Percentiles rank a stretch among this genome's conserved stretches.
These are phyloP conservation scores for Drosophila robusta DNA, from an alignment of 2,888 invertebrate species.

Conservation along the genomic window DNA sequence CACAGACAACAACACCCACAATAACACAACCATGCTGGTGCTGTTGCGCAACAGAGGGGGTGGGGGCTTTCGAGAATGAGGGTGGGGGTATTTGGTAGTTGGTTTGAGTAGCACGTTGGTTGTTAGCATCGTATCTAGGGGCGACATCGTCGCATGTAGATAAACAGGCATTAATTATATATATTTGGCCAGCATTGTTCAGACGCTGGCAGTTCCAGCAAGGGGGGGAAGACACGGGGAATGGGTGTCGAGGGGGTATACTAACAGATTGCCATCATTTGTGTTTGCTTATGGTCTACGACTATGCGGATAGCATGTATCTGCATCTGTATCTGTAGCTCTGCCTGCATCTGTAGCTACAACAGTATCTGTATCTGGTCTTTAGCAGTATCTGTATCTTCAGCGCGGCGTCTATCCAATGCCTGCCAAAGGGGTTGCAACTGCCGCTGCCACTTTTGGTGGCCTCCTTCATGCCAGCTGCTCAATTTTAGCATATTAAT, in stretches of 20 bases:
- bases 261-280: conserved; percentile 74
- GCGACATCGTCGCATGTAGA: conserved; percentile 67
- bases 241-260: background rate
- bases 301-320: conserved; percentile 21
- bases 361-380: conserved; percentile 4
- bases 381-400: conserved; percentile 4
- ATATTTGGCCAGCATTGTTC: conserved; percentile 60
- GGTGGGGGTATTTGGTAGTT: background rate
- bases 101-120: conserved; percentile 8
- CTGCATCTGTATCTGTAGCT: conserved; percentile 15
- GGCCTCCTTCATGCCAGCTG: conserved; percentile 34
- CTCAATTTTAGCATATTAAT: conserved; percentile 39
- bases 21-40: conserved; percentile 16
- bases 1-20: conserved; percentile 9
- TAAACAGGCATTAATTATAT: conserved; percentile 74
- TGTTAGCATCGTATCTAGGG: conserved; percentile 28
- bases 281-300: conserved; percentile 61
- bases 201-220: conserved; percentile 18
- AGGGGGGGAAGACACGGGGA: background rate
- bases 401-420: background rate
- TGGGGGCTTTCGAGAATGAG: background rate
- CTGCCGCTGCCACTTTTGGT: conserved; percentile 10
- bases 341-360: conserved; percentile 14
- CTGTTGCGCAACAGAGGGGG: background rate
- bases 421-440: conserved; percentile 15